Conservation (phyloP, 2,797 vertebrate species). For the Acomys russatus region DNA sequence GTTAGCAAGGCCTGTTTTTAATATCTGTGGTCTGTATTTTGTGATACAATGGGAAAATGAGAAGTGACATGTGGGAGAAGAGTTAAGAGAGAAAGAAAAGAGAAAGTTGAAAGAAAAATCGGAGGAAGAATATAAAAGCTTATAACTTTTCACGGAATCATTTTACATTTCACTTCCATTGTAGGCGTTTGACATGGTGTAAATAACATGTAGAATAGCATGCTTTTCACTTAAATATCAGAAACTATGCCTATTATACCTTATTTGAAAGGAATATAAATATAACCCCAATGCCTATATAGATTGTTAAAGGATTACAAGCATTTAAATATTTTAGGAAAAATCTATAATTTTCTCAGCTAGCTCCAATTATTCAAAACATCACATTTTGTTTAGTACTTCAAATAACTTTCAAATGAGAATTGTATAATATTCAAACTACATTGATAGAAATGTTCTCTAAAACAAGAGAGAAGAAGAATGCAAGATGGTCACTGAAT, state of each 20-base stretch:
- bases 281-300: background rate
- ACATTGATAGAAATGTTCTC: background rate
- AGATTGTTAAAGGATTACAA: background rate
- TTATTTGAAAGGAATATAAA: background rate
- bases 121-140: background rate
- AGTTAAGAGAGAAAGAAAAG: background rate
- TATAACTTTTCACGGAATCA: background rate
- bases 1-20: background rate
- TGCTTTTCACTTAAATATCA: background rate
- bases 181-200: background rate
- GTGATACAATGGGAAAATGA: background rate
- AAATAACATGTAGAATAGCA: background rate
- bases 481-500: background rate
- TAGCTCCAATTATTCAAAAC: background rate
- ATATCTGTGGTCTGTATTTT: background rate
- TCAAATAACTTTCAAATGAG: background rate
- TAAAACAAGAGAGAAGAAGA: background rate
- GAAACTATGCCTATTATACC: background rate
- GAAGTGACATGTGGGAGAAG: background rate
- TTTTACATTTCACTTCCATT: background rate
- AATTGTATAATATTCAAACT: background rate
- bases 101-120: background rate
- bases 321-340: slow-evolving; percentile 14
- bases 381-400: background rate
- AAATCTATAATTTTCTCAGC: background rate